Conservation (phyloP, 2,113 vertebrate genomes). For the Zosterops pallidus region DNA sequence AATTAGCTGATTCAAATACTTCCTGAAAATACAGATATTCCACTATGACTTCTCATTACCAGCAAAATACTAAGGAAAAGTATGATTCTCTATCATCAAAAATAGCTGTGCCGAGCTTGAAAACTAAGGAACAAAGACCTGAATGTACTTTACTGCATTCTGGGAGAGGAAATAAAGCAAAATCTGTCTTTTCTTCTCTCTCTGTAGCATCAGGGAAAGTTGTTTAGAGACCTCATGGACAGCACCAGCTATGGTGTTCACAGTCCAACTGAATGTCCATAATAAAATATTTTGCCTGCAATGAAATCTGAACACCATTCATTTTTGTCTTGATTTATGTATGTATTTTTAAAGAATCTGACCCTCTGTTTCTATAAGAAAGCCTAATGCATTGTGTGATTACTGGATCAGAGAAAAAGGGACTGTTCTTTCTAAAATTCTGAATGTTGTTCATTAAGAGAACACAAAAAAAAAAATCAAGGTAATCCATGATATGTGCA, state of each 20-base stretch:
- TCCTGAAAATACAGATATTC: background rate
- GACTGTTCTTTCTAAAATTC: background rate
- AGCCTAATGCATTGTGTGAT: accelerated
- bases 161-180: background rate
- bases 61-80: background rate
- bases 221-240: background rate
- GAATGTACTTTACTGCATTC: background rate
- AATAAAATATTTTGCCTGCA: background rate
- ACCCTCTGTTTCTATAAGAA: background rate
- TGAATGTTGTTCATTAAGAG: background rate
- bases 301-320: background rate
- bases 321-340: background rate
- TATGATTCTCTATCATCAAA: background rate
- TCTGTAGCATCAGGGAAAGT: background rate
- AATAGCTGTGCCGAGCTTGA: background rate
- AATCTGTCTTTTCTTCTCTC: background rate
- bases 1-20: constrained; percentile 11
- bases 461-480: background rate
- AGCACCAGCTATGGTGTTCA: background rate
- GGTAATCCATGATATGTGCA: background rate
- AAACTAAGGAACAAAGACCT: background rate
- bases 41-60: background rate
- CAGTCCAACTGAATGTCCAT: background rate
- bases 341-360: background rate
- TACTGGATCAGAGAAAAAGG: background rate